phyloP scores from a whole-genome alignment of 2,797 vertebrate genomes.

The Glyptemys insculpta region DNA sequence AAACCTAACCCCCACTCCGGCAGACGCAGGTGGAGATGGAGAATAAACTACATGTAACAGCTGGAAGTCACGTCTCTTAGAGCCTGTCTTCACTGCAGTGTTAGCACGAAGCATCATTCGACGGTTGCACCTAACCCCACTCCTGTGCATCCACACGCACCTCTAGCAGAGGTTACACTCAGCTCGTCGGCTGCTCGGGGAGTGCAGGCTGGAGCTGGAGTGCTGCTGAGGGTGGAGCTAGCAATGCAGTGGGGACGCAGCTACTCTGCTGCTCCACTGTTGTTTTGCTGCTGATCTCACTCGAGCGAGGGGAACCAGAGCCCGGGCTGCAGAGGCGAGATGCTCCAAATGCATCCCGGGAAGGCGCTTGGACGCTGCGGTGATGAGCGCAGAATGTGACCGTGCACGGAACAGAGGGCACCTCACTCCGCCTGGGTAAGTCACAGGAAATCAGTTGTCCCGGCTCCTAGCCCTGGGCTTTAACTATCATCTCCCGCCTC shows the following conservation, averaged over 20 bases:
- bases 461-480: background rate
- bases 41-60: background rate
- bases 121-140: background rate
- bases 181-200: background rate
- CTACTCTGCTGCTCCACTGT: accelerated
- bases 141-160: background rate
- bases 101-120: too few relatives aligned
- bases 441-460: too few relatives aligned
- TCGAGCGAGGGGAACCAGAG: background rate
- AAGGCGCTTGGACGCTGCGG: background rate
- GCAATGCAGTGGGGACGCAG: background rate
- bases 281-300: background rate
- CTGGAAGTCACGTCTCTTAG: background rate
- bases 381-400: background rate
- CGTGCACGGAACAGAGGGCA: background rate
- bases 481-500: background rate
- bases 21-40: background rate
- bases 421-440: too few relatives aligned
- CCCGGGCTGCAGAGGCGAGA: background rate
- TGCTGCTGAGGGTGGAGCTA: background rate
- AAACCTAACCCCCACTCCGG: too few relatives aligned
- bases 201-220: background rate
- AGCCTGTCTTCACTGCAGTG: background rate
- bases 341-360: background rate
- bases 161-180: background rate